Base-by-base conservation (phyloP, 2,888 invertebrate genomes). In the Dioctria rufipes region DNA sequence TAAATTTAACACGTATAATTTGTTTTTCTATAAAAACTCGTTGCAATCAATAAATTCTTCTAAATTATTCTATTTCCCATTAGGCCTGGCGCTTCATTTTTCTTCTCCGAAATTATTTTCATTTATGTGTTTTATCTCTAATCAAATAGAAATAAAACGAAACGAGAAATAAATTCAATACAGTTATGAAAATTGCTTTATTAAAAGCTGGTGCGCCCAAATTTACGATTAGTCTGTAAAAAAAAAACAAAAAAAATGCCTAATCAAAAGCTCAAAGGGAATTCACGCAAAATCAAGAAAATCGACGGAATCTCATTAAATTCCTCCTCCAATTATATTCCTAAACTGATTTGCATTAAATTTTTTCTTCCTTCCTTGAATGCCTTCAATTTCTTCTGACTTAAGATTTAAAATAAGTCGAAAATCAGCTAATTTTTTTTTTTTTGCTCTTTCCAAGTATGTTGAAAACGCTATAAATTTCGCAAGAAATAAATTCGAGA, bases 361-460 rank as follows among this genome's bases (percentile, higher is more conserved):
- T 69, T 51, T 49, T 25, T 25, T 25, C 2, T 25, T 37, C 8
- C 51, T 54, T 51, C 11, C 5, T 5, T 9, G 42, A 25, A 25
- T 43, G 69, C 69, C 11, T 54, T 49, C 37, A 69, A 51, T 54
- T 69, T 69, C 51, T 51, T 69, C 69, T 69, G 51, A 51, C 49
- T 69, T 69, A 39, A 69, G 49, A 69, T 69, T 25, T 69, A 67
- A 67, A 67, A 42, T 67, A 67, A 69, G 69, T 51, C 37, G 51
- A 69, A 69, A 69, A 69, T 49, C 69, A 69, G 54, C 51, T 69
- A 69, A 69, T 49, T 69, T 69, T 25, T 25, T 25, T n/a, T 6
- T n/a, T 25, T 37, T 11, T 9, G 37, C 54, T 11, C 51, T 5
- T 37, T n/a, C 1, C 43, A 4, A 42, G 13, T 8, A 37, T 25